phyloP scores from a whole-genome alignment of 2,113 vertebrate genomes.

The Eulacestoma nigropectus region DNA sequence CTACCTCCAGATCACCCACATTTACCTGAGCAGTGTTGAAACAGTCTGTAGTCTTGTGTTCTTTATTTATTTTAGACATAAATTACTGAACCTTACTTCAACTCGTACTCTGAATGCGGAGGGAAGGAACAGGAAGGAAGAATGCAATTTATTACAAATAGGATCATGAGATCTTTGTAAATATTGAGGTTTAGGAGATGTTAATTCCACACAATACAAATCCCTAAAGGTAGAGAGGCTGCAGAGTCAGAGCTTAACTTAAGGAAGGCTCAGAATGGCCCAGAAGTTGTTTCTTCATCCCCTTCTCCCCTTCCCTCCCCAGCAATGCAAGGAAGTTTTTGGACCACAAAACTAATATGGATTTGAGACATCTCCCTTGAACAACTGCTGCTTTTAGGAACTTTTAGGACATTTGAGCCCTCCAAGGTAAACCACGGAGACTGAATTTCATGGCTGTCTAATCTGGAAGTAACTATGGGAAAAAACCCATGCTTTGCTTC shows the following conservation, averaged over 20 bases:
- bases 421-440: background rate
- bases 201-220: background rate
- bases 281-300: background rate
- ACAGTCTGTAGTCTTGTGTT: background rate
- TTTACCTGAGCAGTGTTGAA: background rate
- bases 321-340: background rate
- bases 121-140: background rate
- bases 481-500: background rate
- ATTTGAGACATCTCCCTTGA: background rate
- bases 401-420: background rate
- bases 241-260: background rate
- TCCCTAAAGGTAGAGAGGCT: background rate
- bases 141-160: background rate
- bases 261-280: background rate
- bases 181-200: background rate
- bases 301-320: background rate
- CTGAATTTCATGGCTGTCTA: background rate
- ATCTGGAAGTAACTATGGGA: background rate
- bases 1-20: background rate
- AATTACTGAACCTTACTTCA: background rate
- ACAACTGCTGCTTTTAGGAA: background rate
- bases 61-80: background rate
- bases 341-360: background rate
- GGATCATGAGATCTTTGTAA: background rate
- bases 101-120: fast-evolving